Evolutionary conservation across 2,888 invertebrate genomes (phyloP), one percentile per base, ranked within the genome.

Genomic region (Pyrrhia umbra): DNA sequence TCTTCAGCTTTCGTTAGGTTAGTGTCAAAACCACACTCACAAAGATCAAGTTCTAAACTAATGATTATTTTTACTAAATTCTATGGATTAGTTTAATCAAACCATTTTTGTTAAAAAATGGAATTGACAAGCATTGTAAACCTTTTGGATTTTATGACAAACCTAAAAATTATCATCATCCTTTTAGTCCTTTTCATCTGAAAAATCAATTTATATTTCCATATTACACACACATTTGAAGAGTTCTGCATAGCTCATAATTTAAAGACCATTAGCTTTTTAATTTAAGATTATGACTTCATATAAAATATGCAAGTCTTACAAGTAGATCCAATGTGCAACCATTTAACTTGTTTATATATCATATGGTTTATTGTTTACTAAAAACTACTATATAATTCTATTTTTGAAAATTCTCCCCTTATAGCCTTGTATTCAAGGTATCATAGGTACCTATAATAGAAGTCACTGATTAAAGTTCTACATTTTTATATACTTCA

Each of bases 141-240:
- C 46, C 25, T 46, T 64, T 66, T 54, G 46, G n/a, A 21, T 42
- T 68, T 37, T 58, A 9, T 58, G 60, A 70, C 75, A 50, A 79
- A 75, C 88, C 90, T 90, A 90, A n/a, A n/a, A n/a, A 90, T 90
- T 90, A 87, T 91, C 87, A 84, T 80, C 74, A 63, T 40, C 67
- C 51, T 16, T 68, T 88, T 92, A 93, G 9, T 91, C 90, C 88
- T 90, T 92, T 69, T 92, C 92, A 88, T 92, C 94, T 94, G 94
- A 85, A 94, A 94, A 87, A 80, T 75, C 55, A 84, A 80, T 63
- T 56, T 0, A 20, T 47, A 47, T 59, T 61, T 52, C 54, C 45
- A 57, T 60, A 23, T 58, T 21, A 65, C 40, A 51, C n/a, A 23
- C 16, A 20, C n/a, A 5, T 9, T 27, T n/a, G n/a, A n/a, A 2